These are phyloP conservation scores for Etheostoma perlongum DNA, from an alignment of 2,797 vertebrate genomes.

Conservation along the genomic window DNA sequence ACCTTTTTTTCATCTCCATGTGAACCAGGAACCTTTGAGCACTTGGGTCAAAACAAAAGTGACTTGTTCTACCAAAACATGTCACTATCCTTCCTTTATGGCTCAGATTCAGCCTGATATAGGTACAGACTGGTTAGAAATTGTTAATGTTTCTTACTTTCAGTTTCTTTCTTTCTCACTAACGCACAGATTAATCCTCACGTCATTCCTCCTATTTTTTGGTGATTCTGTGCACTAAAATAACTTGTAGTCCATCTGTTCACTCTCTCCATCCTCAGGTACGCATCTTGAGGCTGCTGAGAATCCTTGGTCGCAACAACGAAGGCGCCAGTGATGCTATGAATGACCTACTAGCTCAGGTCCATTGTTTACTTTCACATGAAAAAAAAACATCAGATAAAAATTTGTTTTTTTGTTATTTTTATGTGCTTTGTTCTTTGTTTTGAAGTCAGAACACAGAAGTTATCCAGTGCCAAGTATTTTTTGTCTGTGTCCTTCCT, in stretches of 20 bases:
- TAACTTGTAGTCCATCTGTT: conserved; percentile 14
- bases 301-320: conserved; percentile 89
- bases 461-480: background rate
- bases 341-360: conserved; percentile 94
- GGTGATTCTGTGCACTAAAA: background rate
- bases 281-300: conserved; percentile 89
- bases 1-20: background rate
- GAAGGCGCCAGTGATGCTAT: conserved; percentile 89
- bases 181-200: background rate
- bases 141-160: background rate
- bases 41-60: background rate
- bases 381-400: background rate
- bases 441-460: background rate
- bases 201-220: background rate
- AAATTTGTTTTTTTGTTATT: background rate
- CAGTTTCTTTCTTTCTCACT: conserved; percentile 8
- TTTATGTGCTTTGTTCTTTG: background rate
- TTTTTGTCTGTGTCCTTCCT: too few relatives aligned
- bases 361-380: conserved; percentile 46
- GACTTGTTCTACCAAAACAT: background rate
- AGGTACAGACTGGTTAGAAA: background rate
- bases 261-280: conserved; percentile 80
- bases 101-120: background rate
- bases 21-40: background rate
- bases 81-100: background rate